phyloP scores from a whole-genome alignment of 2,113 vertebrate species.

The Oryzias celebensis region DNA sequence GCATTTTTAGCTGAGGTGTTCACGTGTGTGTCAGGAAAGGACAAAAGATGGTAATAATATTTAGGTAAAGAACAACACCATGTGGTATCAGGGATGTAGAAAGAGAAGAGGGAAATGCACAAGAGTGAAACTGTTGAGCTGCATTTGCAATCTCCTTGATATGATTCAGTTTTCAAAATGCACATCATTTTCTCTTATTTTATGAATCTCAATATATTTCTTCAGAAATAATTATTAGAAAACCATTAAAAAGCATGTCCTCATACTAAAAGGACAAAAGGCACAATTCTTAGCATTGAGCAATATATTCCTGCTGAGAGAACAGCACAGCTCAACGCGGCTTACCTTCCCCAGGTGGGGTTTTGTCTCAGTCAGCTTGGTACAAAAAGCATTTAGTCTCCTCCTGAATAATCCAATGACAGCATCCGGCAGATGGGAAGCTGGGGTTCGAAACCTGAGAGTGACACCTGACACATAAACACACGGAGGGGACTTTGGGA shows the following conservation, averaged over 20 bases:
- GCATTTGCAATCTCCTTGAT: no score
- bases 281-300: slow-evolving; percentile 3
- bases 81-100: slow-evolving; percentile 39
- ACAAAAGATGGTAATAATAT: slow-evolving; percentile 66
- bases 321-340: slow-evolving; percentile 23
- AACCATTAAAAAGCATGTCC: no score
- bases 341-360: slow-evolving; percentile 55
- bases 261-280: neutral
- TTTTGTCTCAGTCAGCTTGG: slow-evolving; percentile 66
- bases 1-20: slow-evolving; percentile 5
- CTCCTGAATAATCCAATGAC: slow-evolving; percentile 78
- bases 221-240: no score
- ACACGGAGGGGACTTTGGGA: slow-evolving; percentile 44
- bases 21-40: slow-evolving; percentile 44
- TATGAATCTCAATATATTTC: no score
- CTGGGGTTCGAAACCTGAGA: slow-evolving; percentile 69
- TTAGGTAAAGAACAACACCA: slow-evolving; percentile 44
- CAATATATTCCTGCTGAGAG: slow-evolving; percentile 18
- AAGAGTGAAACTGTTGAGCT: neutral
- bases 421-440: slow-evolving; percentile 71
- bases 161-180: no score
- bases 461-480: slow-evolving; percentile 67
- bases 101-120: slow-evolving; percentile 1
- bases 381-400: slow-evolving; percentile 79
- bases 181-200: no score